Evolutionary conservation across 2,888 invertebrate species (phyloP).

Genomic region (Mystacides longicornis): DNA sequence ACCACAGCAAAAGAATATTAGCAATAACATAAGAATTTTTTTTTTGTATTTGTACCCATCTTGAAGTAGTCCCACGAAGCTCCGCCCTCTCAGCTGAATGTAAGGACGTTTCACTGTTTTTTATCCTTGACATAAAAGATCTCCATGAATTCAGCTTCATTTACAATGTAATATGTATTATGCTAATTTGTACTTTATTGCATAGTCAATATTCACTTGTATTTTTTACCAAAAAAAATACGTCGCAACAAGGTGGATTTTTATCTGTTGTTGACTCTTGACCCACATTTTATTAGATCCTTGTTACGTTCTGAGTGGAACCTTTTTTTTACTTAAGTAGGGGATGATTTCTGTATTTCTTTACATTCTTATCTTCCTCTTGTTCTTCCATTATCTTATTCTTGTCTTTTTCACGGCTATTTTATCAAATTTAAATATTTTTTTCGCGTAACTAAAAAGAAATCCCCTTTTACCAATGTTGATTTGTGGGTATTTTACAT

Average conservation of each 20-base stretch:
- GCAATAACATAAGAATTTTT: neutral
- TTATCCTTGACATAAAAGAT: slow-evolving; percentile 7
- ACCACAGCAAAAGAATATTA: too few species aligned
- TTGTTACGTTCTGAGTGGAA: too few species aligned
- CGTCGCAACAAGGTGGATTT: neutral
- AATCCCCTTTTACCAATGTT: too few species aligned
- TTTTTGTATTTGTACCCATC: neutral
- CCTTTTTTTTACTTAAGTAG: too few species aligned
- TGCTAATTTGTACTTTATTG: slow-evolving; percentile 6
- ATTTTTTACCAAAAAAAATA: neutral
- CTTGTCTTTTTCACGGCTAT: too few species aligned
- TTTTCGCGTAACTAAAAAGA: too few species aligned
- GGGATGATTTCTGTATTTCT: too few species aligned
- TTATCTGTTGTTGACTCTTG: neutral
- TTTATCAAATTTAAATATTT: too few species aligned
- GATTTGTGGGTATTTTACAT: too few species aligned
- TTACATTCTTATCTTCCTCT: too few species aligned
- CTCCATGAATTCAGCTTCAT: slow-evolving; percentile 5
- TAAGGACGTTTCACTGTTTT: slow-evolving; percentile 5
- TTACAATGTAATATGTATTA: slow-evolving; percentile 7
- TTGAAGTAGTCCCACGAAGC: neutral
- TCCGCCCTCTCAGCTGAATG: too few species aligned
- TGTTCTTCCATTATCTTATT: too few species aligned
- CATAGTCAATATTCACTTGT: slow-evolving; percentile 1
- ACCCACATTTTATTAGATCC: neutral